A percentile compares a stretch with the other conserved stretches of the same genome.
Evolutionary conservation across 2,113 vertebrate genomes (phyloP).

Genomic region (Petromus typicus): DNA sequence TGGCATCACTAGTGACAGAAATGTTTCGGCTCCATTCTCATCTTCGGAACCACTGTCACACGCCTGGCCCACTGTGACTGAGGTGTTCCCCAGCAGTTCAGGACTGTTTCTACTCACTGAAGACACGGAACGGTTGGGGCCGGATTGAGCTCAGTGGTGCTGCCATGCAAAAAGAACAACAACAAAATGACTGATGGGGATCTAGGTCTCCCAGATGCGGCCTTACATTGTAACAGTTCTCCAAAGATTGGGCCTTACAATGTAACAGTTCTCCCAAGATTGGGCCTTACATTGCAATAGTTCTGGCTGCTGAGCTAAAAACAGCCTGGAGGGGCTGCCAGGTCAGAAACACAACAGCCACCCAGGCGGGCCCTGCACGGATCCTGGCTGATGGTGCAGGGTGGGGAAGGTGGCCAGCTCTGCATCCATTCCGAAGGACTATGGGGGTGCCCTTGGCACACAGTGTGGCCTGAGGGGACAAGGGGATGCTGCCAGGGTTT

Average conservation of each 20-base stretch:
- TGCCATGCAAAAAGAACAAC: no score
- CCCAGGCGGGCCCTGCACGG: not conserved
- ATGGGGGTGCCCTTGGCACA: not conserved
- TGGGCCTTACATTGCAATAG: not conserved
- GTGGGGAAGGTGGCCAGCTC: not conserved
- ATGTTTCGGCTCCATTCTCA: not conserved
- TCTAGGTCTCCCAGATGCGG: not conserved
- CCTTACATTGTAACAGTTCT: no score
- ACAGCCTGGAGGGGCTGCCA: not conserved
- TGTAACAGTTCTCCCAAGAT: no score
- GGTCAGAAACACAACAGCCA: not conserved
- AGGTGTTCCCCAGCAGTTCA: not conserved
- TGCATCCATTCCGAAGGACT: not conserved
- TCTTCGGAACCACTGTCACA: no score
- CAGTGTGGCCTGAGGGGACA: not conserved
- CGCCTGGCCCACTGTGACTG: rapidly evolving
- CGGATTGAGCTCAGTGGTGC: no score
- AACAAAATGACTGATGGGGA: no score
- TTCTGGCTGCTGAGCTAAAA: not conserved
- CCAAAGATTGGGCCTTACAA: no score
- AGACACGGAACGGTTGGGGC: not conserved
- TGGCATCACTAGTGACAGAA: not conserved
- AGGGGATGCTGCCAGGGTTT: not conserved
- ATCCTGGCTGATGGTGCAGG: not conserved
- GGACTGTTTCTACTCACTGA: not conserved